These are phyloP conservation scores for Syngnathus floridae DNA, from an alignment of 2,113 vertebrate species.

Conservation along the genomic window DNA sequence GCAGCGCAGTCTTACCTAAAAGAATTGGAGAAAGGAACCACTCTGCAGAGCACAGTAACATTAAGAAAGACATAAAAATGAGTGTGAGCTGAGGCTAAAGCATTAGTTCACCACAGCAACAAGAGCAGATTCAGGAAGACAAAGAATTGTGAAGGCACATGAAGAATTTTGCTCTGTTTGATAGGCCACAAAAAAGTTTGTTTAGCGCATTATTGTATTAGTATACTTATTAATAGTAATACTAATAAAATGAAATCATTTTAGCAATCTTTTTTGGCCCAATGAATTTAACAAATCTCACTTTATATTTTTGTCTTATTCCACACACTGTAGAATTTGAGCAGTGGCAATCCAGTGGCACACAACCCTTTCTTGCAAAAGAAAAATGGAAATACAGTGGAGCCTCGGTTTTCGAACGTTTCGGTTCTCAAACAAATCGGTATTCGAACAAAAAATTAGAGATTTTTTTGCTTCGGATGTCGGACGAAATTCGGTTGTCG, in stretches of 20 bases:
- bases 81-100: constrained; percentile 24
- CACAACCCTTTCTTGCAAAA: background rate
- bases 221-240: background rate
- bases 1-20: constrained; percentile 84
- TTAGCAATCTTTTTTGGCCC: too few relatives aligned
- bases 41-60: constrained; percentile 77
- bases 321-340: too few relatives aligned
- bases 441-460: too few relatives aligned
- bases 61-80: constrained; percentile 41
- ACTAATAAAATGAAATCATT: background rate
- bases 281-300: too few relatives aligned
- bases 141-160: background rate
- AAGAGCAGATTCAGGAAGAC: background rate
- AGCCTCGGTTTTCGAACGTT: too few relatives aligned
- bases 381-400: background rate
- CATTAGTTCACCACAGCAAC: constrained; percentile 16
- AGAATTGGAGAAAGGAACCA: constrained; percentile 90
- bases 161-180: background rate
- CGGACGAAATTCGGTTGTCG: too few relatives aligned
- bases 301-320: too few relatives aligned
- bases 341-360: background rate
- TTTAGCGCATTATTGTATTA: background rate
- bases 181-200: background rate
- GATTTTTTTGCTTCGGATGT: too few relatives aligned
- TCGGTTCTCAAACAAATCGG: too few relatives aligned